Evolutionary conservation across 1,140 invertebrate genomes (phyloP), one percentile per base, ranked within the genome.

Genomic region (Anastatus disparis): DNA sequence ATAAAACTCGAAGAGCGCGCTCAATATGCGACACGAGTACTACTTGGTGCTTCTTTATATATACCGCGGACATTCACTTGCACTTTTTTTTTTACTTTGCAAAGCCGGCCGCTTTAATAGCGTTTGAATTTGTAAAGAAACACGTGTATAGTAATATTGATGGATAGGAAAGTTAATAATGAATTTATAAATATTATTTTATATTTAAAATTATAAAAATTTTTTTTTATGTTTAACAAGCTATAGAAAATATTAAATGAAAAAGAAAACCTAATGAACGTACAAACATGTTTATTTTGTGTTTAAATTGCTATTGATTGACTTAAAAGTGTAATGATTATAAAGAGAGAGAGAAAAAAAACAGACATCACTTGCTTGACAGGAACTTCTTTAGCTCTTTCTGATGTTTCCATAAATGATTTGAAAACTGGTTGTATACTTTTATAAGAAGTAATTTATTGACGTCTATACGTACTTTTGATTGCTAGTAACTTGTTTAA

Each of bases 21-120:
- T 70, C 66, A 55, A 44, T 70, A 64, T 71, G 70, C 68, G 74
- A 70, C 77, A 74, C 72, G 65, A 42, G 46, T 26, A 24, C 44
- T 46, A 17, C n/a, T 63, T 58, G 61, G 40, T 15, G 71, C 70
- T 73, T 77, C 74, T 78, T 79, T 80, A 78, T 80, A n/a, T n/a
- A 79, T 79, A 78, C 76, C 59, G 58, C 66, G 75, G 68, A 77
- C 79, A 72, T 80, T 82, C 80, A 79, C 80, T 81, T 68, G 40
- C 72, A 75, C 75, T 76, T 78, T 79, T 79, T 24, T 69, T 65
- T 58, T 35, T 35, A 10, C 31, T 35, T 35, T 35, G 10, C 31
- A 35, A 35, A 35, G 31, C 31, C n/a, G n/a, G n/a, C n/a, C n/a
- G n/a, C n/a, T n/a, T n/a, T n/a, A n/a, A n/a, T n/a, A n/a, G n/a